These are phyloP conservation scores for Archivesica marissinica DNA, from an alignment of 1,140 invertebrate species.

Conservation along the genomic window DNA sequence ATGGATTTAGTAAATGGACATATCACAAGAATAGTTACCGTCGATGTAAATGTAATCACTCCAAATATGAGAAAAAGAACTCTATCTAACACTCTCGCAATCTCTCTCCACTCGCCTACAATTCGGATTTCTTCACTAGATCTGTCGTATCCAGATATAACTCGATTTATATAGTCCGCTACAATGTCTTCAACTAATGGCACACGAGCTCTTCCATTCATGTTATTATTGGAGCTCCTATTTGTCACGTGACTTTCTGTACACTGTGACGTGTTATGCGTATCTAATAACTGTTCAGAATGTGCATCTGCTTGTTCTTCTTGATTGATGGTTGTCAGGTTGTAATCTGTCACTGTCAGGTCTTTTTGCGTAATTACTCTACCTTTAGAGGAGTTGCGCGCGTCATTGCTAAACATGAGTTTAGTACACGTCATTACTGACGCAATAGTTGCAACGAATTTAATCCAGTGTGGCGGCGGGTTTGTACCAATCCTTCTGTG, in stretches of 20 bases:
- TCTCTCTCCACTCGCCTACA: constrained; percentile 78
- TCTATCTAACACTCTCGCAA: constrained; percentile 76
- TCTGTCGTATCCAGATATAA: constrained; percentile 73
- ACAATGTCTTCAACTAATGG: constrained; percentile 73
- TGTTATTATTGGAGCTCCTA: background rate
- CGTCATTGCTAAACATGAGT: constrained; percentile 48
- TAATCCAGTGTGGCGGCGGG: constrained; percentile 73
- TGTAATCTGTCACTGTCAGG: constrained; percentile 35
- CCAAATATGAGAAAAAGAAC: constrained; percentile 76
- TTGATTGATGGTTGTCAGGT: constrained; percentile 52
- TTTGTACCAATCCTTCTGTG: constrained; percentile 75
- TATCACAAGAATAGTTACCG: constrained; percentile 73
- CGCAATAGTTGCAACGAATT: constrained; percentile 54
- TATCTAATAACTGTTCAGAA: constrained; percentile 45
- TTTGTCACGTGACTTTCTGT: background rate
- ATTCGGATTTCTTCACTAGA: constrained; percentile 66
- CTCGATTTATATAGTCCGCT: constrained; percentile 72
- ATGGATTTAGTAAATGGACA: constrained; percentile 77
- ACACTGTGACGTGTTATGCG: background rate
- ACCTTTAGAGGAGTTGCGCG: background rate
- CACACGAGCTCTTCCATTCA: background rate
- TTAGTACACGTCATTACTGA: constrained; percentile 73
- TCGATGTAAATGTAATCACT: constrained; percentile 70
- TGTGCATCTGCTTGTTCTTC: constrained; percentile 41
- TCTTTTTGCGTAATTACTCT: background rate